phyloP scores from a whole-genome alignment of 2,113 vertebrate genomes.

The Heliornis fulica region DNA sequence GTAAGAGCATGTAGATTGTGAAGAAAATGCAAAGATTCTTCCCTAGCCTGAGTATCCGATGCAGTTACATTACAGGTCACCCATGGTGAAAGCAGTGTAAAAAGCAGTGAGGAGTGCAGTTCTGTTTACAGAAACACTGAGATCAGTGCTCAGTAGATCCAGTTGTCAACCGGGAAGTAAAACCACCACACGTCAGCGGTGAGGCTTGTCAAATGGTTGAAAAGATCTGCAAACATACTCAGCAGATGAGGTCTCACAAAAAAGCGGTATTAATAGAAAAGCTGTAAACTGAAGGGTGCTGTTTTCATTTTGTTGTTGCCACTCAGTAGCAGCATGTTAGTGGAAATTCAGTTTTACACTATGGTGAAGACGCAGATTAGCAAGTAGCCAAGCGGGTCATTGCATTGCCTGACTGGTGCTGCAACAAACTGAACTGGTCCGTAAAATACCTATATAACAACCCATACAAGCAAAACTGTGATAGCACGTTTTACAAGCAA shows the following conservation, averaged over 20 bases:
- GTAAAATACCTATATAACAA: neutral
- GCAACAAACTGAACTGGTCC: neutral
- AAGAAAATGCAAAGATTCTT: neutral
- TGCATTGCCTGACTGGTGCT: neutral
- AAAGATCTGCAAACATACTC: neutral
- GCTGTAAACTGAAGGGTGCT: neutral
- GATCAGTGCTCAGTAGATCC: neutral
- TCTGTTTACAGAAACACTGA: accelerated
- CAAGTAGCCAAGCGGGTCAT: neutral
- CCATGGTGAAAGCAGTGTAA: neutral
- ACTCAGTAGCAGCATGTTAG: accelerated
- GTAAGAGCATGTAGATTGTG: neutral
- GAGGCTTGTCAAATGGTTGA: neutral
- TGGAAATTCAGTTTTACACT: neutral
- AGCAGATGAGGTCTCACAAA: neutral
- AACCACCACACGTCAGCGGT: neutral
- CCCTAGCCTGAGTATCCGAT: neutral
- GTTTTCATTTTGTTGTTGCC: neutral
- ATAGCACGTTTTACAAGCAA: neutral
- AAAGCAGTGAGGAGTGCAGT: neutral
- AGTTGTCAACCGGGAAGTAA: neutral
- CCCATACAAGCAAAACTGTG: neutral
- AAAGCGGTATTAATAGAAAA: neutral
- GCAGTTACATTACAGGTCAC: neutral
- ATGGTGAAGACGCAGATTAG: accelerated